Evolutionary conservation across 1,140 invertebrate species (phyloP), one percentile per base, ranked within the genome.

Genomic region (Thaumatotibia leucotreta): DNA sequence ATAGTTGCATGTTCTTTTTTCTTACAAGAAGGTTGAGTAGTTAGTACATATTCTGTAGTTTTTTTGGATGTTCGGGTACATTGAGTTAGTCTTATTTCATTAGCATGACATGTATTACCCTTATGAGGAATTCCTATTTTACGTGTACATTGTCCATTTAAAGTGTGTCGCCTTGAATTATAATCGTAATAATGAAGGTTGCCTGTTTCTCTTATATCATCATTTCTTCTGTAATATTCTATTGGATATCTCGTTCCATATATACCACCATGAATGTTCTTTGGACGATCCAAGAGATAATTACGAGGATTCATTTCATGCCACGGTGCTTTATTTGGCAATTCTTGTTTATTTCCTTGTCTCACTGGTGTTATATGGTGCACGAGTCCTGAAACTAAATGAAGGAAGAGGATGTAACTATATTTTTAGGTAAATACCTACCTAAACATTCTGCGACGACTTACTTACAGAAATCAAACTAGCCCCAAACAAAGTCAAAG

Each of bases 1-100:
- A 14, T 74, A 63, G 14, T 17, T 45, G 39, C 39, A 20, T 45
- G 39, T 6, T 45, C 39, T 45, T 45, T 45, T 45, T 45, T 45
- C 39, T 45, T 45, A 11, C n/a, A 58, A 1, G n/a, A 29, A 27
- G 52, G 24, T 14, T 27, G 23, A 14, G 52, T 27, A 5, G 23
- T 58, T 27, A 58, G 52, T 58, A 27, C n/a, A 3, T 27, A 58
- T 5, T 58, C 52, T 6, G 3, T 58, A 14, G 10, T 58, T 58
- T 31, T 20, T 58, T 20, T 45, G 17, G 14, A 27, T 14, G 9
- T 27, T 29, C 52, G 23, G 8, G 3, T 58, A 29, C 52, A 58
- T 29, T 58, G 39, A 17, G 39, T 14, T 20, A 20, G 39, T 17
- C 14, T n/a, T 45, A 9, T 45, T 45, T 45, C 39, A 45, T 17